phyloP scores from a whole-genome alignment of 1,140 invertebrate species.

The Phocides pigmalion region DNA sequence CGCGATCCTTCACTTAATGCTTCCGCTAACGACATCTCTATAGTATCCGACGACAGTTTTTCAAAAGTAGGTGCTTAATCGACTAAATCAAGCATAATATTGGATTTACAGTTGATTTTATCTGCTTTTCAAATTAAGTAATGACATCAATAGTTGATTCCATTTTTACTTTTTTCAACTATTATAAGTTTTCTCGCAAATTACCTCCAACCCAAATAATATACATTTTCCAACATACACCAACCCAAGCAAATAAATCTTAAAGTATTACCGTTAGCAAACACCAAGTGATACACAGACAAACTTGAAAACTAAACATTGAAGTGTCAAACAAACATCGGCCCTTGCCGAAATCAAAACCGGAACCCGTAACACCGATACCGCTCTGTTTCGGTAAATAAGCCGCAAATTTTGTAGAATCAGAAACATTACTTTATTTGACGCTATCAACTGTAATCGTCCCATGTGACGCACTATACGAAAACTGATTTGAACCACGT shows the following conservation, averaged over 20 bases:
- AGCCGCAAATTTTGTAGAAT: not conserved
- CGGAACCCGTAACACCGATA: not conserved
- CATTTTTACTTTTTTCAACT: too few relatives aligned
- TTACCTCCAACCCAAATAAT: too few relatives aligned
- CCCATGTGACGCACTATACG: too few relatives aligned
- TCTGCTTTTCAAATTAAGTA: too few relatives aligned
- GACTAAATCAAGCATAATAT: not conserved
- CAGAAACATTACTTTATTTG: not conserved
- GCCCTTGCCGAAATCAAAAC: not conserved
- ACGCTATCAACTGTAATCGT: too few relatives aligned
- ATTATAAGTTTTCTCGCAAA: too few relatives aligned
- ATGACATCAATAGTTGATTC: too few relatives aligned
- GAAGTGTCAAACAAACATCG: not conserved
- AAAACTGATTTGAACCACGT: too few relatives aligned
- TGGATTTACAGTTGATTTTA: too few relatives aligned
- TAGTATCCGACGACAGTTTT: constrained; percentile 26
- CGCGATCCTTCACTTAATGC: constrained; percentile 44
- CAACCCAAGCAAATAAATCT: not conserved
- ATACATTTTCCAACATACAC: not conserved
- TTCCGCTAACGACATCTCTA: constrained; percentile 43
- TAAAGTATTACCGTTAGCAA: not conserved
- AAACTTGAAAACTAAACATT: constrained; percentile 4
- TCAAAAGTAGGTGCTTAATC: not conserved
- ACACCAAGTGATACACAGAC: not conserved
- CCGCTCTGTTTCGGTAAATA: not conserved